These are phyloP conservation scores for Lichenostomus cassidix DNA, from an alignment of 2,113 vertebrate genomes.

Conservation along the genomic window DNA sequence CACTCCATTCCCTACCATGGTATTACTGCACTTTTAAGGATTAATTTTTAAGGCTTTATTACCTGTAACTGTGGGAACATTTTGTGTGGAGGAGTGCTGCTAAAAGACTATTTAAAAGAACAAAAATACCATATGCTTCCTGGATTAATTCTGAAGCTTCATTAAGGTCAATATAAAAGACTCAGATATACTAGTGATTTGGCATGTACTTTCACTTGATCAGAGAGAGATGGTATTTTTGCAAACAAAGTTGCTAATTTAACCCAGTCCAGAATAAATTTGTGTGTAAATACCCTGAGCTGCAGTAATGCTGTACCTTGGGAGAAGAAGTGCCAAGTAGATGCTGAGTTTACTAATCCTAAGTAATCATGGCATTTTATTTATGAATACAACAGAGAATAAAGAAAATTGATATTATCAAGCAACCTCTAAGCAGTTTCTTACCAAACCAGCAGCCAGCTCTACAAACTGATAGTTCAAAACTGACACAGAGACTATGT, in stretches of 20 bases:
- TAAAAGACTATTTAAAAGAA: conserved; percentile 74
- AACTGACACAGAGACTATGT: neutral
- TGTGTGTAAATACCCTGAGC: conserved; percentile 61
- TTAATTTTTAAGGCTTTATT: conserved; percentile 28
- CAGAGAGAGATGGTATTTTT: conserved; percentile 65
- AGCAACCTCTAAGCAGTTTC: neutral
- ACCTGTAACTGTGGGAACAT: conserved; percentile 69
- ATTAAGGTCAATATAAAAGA: conserved; percentile 75
- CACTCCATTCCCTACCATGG: neutral
- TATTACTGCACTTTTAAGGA: conserved; percentile 23
- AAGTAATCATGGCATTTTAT: conserved; percentile 1
- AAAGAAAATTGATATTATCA: neutral
- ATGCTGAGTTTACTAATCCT: conserved; percentile 42
- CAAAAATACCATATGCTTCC: conserved; percentile 76
- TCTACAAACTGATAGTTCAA: neutral
- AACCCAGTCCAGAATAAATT: conserved; percentile 65
- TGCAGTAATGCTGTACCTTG: conserved; percentile 48
- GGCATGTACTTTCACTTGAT: conserved; percentile 65
- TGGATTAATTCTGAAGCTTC: conserved; percentile 74
- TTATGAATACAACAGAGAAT: neutral
- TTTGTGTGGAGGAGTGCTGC: conserved; percentile 68
- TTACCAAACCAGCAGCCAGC: neutral
- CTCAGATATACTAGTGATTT: conserved; percentile 70
- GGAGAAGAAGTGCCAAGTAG: conserved; percentile 23
- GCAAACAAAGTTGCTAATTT: conserved; percentile 74